Conservation (phyloP, 2,797 vertebrate genomes). For the Delichon dasypus region DNA sequence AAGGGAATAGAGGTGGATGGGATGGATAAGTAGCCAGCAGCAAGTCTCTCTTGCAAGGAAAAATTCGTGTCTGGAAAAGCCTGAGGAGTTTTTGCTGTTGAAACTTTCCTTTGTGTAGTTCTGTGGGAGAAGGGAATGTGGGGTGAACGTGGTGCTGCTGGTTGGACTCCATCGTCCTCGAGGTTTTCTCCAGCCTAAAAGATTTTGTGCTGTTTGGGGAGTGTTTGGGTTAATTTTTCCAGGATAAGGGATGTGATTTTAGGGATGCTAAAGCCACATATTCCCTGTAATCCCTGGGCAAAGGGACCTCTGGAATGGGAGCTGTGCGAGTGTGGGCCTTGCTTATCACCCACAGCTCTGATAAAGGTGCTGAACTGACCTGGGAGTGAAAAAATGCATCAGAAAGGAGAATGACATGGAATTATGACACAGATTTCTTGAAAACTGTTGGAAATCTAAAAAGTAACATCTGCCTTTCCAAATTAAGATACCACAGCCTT, state of each 20-base stretch:
- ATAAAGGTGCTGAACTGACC: background rate
- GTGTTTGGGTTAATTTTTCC: background rate
- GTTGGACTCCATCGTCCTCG: accelerated
- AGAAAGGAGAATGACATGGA: background rate
- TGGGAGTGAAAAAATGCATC: background rate
- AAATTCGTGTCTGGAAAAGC: background rate
- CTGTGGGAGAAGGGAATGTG: background rate
- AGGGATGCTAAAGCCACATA: accelerated
- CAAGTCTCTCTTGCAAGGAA: background rate
- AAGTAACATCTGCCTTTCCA: background rate
- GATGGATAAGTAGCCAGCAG: background rate
- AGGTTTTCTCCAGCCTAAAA: accelerated
- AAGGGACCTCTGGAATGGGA: background rate
- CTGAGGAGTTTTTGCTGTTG: background rate
- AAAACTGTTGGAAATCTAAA: background rate
- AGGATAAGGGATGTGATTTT: background rate
- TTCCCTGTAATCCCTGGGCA: background rate
- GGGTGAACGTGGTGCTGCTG: background rate
- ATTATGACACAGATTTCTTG: background rate
- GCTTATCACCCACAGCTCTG: background rate
- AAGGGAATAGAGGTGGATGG: background rate
- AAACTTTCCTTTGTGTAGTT: background rate
- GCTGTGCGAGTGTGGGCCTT: background rate
- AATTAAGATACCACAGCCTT: background rate
- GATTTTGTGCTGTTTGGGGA: background rate